These are phyloP conservation scores for Calypte anna DNA, from an alignment of 2,113 vertebrate genomes.

Conservation along the genomic window DNA sequence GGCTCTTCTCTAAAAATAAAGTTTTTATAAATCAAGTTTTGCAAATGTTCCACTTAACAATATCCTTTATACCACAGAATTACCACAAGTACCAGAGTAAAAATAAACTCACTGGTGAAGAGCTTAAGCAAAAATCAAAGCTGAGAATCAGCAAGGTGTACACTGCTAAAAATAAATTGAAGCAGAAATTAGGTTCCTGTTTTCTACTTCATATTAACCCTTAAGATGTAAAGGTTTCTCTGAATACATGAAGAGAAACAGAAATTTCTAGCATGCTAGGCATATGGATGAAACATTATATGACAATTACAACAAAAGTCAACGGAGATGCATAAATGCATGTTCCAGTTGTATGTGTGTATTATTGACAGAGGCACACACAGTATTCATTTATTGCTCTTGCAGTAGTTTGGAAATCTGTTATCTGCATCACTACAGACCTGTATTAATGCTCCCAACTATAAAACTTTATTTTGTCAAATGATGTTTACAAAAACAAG, in stretches of 20 bases:
- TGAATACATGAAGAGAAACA: constrained; percentile 4
- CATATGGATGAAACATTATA: not conserved
- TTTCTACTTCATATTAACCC: not conserved
- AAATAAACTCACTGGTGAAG: constrained; percentile 39
- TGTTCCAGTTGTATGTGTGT: not conserved
- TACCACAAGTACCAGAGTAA: constrained; percentile 16
- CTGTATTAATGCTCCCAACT: not conserved
- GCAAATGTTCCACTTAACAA: constrained; percentile 51
- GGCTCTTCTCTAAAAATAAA: constrained; percentile 53
- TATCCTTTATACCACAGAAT: not conserved
- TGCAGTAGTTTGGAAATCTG: not conserved
- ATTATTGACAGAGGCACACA: constrained; percentile 6
- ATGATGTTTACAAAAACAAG: accelerated
- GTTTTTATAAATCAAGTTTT: constrained; percentile 26
- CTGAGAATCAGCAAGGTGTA: not conserved
- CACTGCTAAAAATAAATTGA: constrained; percentile 8
- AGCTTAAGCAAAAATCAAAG: not conserved
- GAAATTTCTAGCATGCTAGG: not conserved
- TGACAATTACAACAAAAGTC: not conserved
- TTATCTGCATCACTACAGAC: not conserved
- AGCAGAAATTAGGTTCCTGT: constrained; percentile 9
- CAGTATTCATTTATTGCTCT: not conserved
- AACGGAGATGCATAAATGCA: not conserved
- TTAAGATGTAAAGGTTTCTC: constrained; percentile 30
- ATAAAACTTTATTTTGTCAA: not conserved